These are phyloP conservation scores for Eulemur macaco DNA, from an alignment of 2,113 vertebrate species.

Conservation along the genomic window DNA sequence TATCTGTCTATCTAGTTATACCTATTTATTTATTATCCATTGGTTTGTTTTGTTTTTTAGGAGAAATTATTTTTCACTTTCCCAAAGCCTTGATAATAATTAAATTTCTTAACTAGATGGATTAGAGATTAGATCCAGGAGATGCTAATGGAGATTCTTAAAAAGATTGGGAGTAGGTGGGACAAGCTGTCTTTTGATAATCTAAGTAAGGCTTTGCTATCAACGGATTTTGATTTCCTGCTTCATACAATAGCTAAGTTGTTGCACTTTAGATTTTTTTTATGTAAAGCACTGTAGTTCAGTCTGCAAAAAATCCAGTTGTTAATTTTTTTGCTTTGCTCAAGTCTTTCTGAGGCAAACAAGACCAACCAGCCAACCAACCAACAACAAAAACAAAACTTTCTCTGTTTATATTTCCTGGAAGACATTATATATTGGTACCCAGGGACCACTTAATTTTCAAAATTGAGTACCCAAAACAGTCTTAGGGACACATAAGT, in stretches of 20 bases:
- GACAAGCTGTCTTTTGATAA: not conserved
- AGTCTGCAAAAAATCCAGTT: not conserved
- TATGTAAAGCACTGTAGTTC: not conserved
- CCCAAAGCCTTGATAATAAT: not conserved
- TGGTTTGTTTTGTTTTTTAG: not conserved
- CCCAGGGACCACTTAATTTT: not conserved
- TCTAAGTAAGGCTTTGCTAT: not conserved
- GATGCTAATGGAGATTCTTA: not conserved
- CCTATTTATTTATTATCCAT: not conserved
- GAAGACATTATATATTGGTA: not conserved
- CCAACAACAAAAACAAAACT: not conserved
- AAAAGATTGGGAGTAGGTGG: not conserved
- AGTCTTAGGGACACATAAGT: not conserved
- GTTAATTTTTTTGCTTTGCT: constrained; percentile 7
- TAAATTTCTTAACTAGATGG: not conserved
- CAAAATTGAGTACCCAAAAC: not conserved
- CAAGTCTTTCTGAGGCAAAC: not conserved
- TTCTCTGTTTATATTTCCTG: not conserved
- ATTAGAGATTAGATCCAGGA: not conserved
- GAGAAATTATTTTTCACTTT: constrained; percentile 17
- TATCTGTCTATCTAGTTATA: not conserved
- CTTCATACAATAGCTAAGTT: not conserved
- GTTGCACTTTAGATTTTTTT: not conserved
- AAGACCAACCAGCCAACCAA: not conserved
- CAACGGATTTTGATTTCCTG: not conserved